These are phyloP conservation scores for Microtus richardsoni DNA, from an alignment of 2,113 vertebrate species.

Conservation along the genomic window DNA sequence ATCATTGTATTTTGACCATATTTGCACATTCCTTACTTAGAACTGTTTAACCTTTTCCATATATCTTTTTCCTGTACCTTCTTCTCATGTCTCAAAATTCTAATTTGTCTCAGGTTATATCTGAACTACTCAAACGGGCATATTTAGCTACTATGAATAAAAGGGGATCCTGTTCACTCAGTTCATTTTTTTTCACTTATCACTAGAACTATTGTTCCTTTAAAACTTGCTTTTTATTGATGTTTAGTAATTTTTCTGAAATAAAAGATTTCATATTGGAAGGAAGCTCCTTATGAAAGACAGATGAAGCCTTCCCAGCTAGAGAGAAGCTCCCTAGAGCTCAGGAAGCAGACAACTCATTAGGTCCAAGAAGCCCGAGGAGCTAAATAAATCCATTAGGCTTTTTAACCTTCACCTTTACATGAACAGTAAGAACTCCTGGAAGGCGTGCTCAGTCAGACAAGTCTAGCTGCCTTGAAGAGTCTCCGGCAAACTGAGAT, in stretches of 20 bases:
- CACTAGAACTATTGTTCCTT: neutral
- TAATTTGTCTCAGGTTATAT: neutral
- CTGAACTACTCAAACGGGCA: neutral
- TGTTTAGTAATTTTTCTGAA: neutral
- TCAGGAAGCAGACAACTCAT: neutral
- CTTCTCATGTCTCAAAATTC: neutral
- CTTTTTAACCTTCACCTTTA: neutral
- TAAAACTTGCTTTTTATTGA: neutral
- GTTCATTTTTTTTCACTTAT: neutral
- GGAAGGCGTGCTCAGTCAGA: neutral
- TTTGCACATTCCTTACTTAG: neutral
- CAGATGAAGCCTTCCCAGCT: neutral
- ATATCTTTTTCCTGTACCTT: neutral
- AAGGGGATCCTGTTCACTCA: neutral
- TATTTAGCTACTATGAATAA: neutral
- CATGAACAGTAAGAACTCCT: too few relatives aligned
- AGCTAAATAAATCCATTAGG: neutral
- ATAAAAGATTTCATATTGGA: neutral
- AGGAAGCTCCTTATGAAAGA: neutral
- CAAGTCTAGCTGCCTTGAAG: neutral
- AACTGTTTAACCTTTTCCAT: neutral
- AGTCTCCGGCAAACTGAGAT: neutral
- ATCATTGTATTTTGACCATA: neutral
- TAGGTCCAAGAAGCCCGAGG: neutral
- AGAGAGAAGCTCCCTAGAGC: neutral